Base-by-base conservation (phyloP, 2,113 vertebrate species). In the Myocastor coypus region DNA sequence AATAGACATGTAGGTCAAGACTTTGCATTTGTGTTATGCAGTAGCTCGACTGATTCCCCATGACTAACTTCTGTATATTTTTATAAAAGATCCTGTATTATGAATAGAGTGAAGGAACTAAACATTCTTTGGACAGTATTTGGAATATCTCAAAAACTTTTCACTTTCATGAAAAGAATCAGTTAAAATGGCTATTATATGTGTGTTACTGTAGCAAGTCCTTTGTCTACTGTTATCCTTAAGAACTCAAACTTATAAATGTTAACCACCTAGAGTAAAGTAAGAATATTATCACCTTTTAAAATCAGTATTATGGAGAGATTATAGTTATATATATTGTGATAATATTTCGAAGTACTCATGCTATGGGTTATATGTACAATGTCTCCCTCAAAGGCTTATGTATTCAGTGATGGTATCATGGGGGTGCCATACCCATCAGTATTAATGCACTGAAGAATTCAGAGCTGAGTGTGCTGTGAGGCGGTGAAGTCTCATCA, bases 321-420 rank as follows among this genome's bases (percentile, higher is more conserved):
- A 37, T 83, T 93, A 52, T 86, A 4, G 71, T 63, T 95, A 42
- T 83, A 68, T 61, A 16, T 7, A 50, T 82, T 10, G 37, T 92
- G 4, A 42, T 83, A 83, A 2, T 57, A 92, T 93, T 95, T 85
- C 93, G 42, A 86, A 91, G 55, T 83, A 73, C 32, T 93, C 17
- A 59, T 40, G 19, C 69, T 71, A 40, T 40, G 69, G 69, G 10
- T 71, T 40, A 40, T n/a, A 37, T 40, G 19, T 37, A 37, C 32
- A 37, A 37, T 40, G 69, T n/a, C 20, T 20, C 69, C 7, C 19
- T 46, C 17, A 40, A 24, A 40, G 0, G 0, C 69, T 40, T 13
- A 40, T 24, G n/a, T 37, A 9, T 40, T 71, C 69, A 40, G 69
- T 71, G 69, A 20, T 71, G 34, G 69, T 37, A 69, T 40, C n/a